Base-by-base conservation (phyloP, 2,888 invertebrate species). In the Pycnomerus fuliginosus region DNA sequence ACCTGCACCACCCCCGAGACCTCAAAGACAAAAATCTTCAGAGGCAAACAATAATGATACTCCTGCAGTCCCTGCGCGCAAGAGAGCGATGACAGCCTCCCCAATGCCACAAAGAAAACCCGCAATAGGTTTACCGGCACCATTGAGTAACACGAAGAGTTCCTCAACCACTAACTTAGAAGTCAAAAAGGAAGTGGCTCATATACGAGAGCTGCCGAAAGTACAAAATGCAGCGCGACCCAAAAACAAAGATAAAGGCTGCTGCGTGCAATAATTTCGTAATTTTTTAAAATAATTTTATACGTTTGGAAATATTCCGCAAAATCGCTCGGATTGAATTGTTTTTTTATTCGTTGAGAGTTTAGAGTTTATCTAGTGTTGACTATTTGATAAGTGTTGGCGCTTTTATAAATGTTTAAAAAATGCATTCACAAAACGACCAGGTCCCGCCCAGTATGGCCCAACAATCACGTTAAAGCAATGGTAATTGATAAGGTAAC, bases 381-480 rank as follows among this genome's bases (percentile, higher is more conserved):
- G 49, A 52, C 30, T 49, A 46, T 38, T 48, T 48, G 49, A 52
- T 57, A 48, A 43, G 50, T 62, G 56, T 60, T 62, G 57, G 50
- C 50, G 52, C 52, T 51, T 51, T 52, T 61, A 8, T 60, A 51
- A 64, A 56, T 57, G 55, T 61, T 60, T 65, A 57, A 48, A 52
- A 42, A 58, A 63, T 64, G 68, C 66, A 64, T 67, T 69, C 64
- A 61, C 58, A 52, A 56, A 41, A 44, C 44, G 51, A 48, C 5
- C 51, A 31, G 46, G 53, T 40, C 34, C 43, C 50, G 44, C 43
- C 47, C 44, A 48, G 53, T 49, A 42, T 46, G 50, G 60, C 56
- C 62, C 69, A 66, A 67, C 69, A 71, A 65, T 69, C 68, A 70
- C 70, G 70, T 70, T 67, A 59, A 64, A 70, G 70, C 71, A 71